Conservation (phyloP, 2,113 vertebrate genomes). For the Leucosticte australis region DNA sequence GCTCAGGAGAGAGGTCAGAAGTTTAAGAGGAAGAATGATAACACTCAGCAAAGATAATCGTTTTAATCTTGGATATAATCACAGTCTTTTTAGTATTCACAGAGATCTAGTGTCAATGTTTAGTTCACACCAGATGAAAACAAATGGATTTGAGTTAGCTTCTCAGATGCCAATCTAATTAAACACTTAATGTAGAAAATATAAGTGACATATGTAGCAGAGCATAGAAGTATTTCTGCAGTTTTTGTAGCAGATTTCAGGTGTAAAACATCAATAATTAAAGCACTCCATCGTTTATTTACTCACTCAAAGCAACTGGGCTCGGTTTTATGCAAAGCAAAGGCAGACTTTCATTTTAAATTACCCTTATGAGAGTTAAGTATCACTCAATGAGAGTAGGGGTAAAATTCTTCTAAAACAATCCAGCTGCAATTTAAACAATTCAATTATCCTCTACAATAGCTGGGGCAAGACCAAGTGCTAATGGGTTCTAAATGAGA, state of each 20-base stretch:
- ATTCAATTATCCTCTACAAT: constrained; percentile 52
- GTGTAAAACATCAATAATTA: constrained; percentile 63
- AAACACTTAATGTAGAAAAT: constrained; percentile 50
- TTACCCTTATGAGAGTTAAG: constrained; percentile 49
- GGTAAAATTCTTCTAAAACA: constrained; percentile 5
- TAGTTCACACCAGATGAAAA: not conserved
- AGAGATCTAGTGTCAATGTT: not conserved
- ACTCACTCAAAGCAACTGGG: constrained; percentile 43
- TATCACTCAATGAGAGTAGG: constrained; percentile 34
- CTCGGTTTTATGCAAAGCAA: constrained; percentile 31
- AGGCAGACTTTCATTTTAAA: constrained; percentile 55
- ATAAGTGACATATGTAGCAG: constrained; percentile 51
- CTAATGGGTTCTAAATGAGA: constrained; percentile 35
- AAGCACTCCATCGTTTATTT: constrained; percentile 54
- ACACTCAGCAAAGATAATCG: not conserved
- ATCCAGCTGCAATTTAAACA: constrained; percentile 50
- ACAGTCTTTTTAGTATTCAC: not conserved
- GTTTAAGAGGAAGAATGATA: not conserved
- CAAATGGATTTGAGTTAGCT: constrained; percentile 31
- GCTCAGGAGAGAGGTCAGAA: not conserved
- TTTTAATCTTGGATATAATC: not conserved
- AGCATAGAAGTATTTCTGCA: constrained; percentile 51
- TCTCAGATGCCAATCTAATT: constrained; percentile 52
- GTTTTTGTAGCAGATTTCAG: constrained; percentile 54
- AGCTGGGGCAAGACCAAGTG: constrained; percentile 15